Conservation (phyloP, 2,888 invertebrate genomes). For the Boloria euphrosyne region DNA sequence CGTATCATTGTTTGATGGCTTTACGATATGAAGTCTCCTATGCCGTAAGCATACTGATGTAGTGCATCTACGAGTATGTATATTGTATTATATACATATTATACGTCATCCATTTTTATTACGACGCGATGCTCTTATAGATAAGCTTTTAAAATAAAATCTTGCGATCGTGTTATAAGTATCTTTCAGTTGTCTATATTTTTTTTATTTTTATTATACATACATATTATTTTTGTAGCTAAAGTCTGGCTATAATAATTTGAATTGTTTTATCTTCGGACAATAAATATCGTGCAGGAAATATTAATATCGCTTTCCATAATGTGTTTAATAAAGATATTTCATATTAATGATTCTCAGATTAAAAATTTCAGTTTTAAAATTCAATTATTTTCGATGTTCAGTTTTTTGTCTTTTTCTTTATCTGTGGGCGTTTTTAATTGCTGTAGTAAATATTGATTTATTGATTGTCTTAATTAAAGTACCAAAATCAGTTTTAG, state of each 20-base stretch:
- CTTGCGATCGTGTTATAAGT: background rate
- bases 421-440: constrained; percentile 53
- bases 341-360: constrained; percentile 23
- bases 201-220: no score
- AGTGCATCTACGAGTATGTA: background rate
- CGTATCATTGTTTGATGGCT: constrained; percentile 53
- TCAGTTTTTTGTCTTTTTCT: constrained; percentile 46
- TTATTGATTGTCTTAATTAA: constrained; percentile 44
- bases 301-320: constrained; percentile 11
- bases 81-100: background rate
- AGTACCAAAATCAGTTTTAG: constrained; percentile 9
- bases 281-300: background rate
- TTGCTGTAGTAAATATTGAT: constrained; percentile 62
- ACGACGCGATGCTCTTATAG: background rate
- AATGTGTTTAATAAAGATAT: constrained; percentile 11
- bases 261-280: background rate
- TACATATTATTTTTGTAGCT: no score
- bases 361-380: constrained; percentile 39
- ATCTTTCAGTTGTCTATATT: no score
- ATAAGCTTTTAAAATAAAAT: background rate
- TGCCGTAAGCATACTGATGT: constrained; percentile 33
- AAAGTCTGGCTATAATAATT: background rate
- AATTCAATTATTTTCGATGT: constrained; percentile 56
- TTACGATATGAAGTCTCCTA: constrained; percentile 47
- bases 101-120: background rate